Base-by-base conservation (phyloP, 2,888 invertebrate genomes). In the Phania funesta region DNA sequence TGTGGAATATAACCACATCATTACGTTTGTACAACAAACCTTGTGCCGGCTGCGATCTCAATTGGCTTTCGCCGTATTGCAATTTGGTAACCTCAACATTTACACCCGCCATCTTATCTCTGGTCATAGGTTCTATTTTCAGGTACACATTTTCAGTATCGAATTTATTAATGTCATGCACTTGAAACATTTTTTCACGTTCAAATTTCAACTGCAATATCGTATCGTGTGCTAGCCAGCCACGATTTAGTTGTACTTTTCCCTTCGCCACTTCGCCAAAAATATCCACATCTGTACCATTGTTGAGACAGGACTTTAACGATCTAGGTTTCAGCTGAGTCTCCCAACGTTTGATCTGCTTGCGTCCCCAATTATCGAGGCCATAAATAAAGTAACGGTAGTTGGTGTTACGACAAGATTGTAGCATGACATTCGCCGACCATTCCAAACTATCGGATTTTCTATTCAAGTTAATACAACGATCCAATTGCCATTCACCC, bases 171-270 rank as follows among this genome's bases (percentile, higher is more conserved):
- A 89, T 87, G 52, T 89, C 87, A 22, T 86, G 87, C 11, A 89
- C 89, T 32, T 88, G 88, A 77, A 97, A 93, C 54, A 97, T 95
- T 88, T 95, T 94, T 86, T 95, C 95, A 85, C 94, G 93, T 24
- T 86, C 89, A 87, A 97, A 93, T 90, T 97, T 96, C 83, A 98
- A 93, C 89, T 97, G 97, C 54, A 98, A 92, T 68, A 96, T 93
- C 8, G 85, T 85, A 89, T 96, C 96, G 46, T 95, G 96, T 13
- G 87, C 89, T 20, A 97, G 92, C 97, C 97, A 98, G n/a, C 97
- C 97, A 85, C 94, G 93, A 87, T 94, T 94, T n/a, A 96, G 91
- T 84, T 89, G 87, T 13, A 79, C 56, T 24, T 86, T 84, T 2
- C 73, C 86, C 0, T 77, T 56, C 0, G 41, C 60, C 9, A 75